Percentiles rank a stretch among this genome's conserved stretches.
These are phyloP conservation scores for Prinia subflava DNA, from an alignment of 2,113 vertebrate genomes.

Conservation along the genomic window DNA sequence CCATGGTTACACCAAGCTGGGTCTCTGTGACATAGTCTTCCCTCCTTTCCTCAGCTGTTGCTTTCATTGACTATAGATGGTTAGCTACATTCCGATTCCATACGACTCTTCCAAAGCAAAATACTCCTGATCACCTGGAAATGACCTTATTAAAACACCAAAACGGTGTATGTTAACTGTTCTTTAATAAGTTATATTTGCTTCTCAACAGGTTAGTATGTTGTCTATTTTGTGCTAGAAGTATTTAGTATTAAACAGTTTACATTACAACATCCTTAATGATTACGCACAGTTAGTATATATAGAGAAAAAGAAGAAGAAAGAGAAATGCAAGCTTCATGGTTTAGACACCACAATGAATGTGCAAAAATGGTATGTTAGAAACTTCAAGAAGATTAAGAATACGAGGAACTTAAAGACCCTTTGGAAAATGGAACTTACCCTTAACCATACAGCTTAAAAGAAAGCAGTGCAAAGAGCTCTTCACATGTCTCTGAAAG, in stretches of 20 bases:
- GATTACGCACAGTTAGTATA: neutral
- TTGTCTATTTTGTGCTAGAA: neutral
- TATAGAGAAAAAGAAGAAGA: neutral
- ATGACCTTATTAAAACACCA: neutral
- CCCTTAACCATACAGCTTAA: fast-evolving
- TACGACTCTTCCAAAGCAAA: fast-evolving
- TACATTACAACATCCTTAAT: neutral
- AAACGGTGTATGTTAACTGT: neutral
- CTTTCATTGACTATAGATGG: neutral
- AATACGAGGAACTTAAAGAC: neutral
- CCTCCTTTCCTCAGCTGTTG: neutral
- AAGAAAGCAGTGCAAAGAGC: neutral
- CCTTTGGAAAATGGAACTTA: neutral
- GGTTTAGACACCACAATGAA: neutral
- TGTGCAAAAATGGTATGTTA: fast-evolving
- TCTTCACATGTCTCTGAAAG: neutral
- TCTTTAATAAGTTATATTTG: neutral
- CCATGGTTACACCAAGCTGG: fast-evolving
- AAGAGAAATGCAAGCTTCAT: neutral
- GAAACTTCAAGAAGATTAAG: neutral
- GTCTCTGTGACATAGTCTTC: neutral
- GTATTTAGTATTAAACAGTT: neutral
- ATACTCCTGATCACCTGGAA: neutral
- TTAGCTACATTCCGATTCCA: neutral
- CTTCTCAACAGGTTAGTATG: neutral